Conservation (phyloP, 2,888 invertebrate genomes). For the Andrena hattorfiana region DNA sequence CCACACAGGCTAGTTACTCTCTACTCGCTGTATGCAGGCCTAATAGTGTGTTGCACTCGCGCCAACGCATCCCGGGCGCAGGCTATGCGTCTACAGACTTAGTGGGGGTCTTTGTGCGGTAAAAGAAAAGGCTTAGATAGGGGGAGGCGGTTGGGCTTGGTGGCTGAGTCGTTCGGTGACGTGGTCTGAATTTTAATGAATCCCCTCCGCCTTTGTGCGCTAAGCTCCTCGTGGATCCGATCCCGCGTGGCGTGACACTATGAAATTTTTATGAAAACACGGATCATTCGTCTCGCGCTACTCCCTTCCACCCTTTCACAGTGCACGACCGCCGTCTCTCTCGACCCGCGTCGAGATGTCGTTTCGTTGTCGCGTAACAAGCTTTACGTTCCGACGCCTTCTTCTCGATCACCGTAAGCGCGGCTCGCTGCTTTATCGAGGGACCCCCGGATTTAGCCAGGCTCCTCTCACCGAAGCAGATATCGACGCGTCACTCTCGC, state of each 20-base stretch:
- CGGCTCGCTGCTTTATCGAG: background rate
- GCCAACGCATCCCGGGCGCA: background rate
- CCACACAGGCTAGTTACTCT: background rate
- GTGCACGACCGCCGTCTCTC: constrained; percentile 16
- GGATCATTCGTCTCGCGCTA: constrained; percentile 56
- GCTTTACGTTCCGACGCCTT: constrained; percentile 7
- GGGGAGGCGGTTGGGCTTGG: background rate
- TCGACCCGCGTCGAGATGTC: constrained; percentile 7
- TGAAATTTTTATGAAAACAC: constrained; percentile 74
- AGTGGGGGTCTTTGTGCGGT: too few relatives aligned
- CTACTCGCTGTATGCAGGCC: background rate
- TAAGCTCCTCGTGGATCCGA: constrained; percentile 59
- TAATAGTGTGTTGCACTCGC: background rate
- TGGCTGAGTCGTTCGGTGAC: constrained; percentile 58
- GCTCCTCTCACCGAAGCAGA: background rate
- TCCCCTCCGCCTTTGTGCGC: constrained; percentile 72
- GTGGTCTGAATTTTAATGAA: constrained; percentile 77
- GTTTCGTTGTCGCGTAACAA: constrained; percentile 23
- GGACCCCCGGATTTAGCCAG: background rate
- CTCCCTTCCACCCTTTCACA: background rate
- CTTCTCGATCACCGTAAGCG: constrained; percentile 7
- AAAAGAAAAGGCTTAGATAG: background rate
- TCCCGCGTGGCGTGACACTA: constrained; percentile 40
- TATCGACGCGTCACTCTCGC: constrained; percentile 21
- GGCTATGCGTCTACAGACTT: background rate